Base-by-base conservation (phyloP, 2,888 invertebrate genomes). In the Drosophila heteroneura region DNA sequence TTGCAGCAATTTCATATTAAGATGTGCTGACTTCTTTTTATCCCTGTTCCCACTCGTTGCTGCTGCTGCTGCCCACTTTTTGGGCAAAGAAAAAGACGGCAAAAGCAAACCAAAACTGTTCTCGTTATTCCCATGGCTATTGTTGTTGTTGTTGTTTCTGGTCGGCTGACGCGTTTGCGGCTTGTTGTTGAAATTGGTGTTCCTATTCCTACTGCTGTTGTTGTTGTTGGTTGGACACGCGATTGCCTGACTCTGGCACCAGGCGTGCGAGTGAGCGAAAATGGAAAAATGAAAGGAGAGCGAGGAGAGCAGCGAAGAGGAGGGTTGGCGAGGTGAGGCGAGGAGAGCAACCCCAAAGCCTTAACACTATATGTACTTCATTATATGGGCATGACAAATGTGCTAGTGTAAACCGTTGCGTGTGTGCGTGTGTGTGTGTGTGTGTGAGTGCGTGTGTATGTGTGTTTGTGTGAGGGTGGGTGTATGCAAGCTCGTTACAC, bases 361-460 rank as follows among this genome's bases (percentile, higher is more conserved):
- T 74, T 70, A 68, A 53, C 56, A 58, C 69, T 76, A 65, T 82
- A 81, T 79, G 68, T 82, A 85, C 88, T 85, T 81, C 83, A 85
- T 85, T 82, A 85, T 44, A 57, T 87, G 84, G 64, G 71, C 76
- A 87, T 80, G 80, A 79, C 80, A 79, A 79, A 80, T 79, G 76
- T 76, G 57, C 76, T 71, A 75, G 66, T 79, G 65, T 79, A 76
- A 72, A 63, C 5, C 67, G 66, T 60, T 32, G n/a, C 68, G 22
- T 74, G 47, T 63, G 52, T 39, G 65, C 49, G 49, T 60, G 33
- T 57, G 41, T 54, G n/a, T 60, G 19, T 52, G 39, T 63, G 28
- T 52, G 37, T 57, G 28, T 28, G 28, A 5, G 28, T 53, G 59
- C 32, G 37, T 63, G 5, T 33, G 37, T 63, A 5, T 33, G 33